Evolutionary conservation across 2,888 invertebrate species (phyloP).

Genomic region (Drosophila infuscata): DNA sequence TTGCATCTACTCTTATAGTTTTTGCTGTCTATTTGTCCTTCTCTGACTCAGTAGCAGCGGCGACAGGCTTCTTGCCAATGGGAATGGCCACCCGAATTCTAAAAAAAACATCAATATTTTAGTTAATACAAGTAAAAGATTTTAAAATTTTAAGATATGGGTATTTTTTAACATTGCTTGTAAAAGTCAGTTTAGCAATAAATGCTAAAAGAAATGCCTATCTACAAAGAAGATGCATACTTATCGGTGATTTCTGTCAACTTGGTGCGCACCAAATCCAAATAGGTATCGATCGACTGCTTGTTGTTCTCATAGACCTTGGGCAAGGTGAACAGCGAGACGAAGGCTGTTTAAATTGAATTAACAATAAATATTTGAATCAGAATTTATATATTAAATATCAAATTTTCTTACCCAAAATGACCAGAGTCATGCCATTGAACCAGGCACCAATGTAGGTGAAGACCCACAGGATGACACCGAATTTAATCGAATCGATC

Average conservation of each 20-base stretch:
- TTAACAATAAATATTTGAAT: constrained; percentile 17
- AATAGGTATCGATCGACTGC: constrained; percentile 95
- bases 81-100: constrained; percentile 96
- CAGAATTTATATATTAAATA: not conserved
- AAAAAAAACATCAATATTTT: constrained; percentile 73
- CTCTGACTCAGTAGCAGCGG: constrained; percentile 87
- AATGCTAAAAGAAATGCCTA: not conserved
- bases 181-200: too few relatives aligned
- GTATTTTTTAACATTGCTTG: too few relatives aligned
- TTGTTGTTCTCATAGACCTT: constrained; percentile 98
- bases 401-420: constrained; percentile 89
- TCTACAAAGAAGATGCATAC: constrained; percentile 86
- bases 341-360: constrained; percentile 90
- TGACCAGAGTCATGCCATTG: constrained; percentile 99
- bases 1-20: constrained; percentile 41
- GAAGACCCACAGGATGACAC: constrained; percentile 96
- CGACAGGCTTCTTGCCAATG: constrained; percentile 92
- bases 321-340: constrained; percentile 97
- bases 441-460: constrained; percentile 99
- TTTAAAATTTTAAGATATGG: not conserved
- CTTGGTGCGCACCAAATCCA: constrained; percentile 94
- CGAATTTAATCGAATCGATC: constrained; percentile 98
- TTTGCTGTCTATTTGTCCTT: constrained; percentile 90
- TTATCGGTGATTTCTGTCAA: constrained; percentile 95
- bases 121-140: not conserved